Percentiles rank a stretch among this genome's conserved stretches.
Conservation (phyloP, 2,888 invertebrate species). For the Colostygia pectinataria region DNA sequence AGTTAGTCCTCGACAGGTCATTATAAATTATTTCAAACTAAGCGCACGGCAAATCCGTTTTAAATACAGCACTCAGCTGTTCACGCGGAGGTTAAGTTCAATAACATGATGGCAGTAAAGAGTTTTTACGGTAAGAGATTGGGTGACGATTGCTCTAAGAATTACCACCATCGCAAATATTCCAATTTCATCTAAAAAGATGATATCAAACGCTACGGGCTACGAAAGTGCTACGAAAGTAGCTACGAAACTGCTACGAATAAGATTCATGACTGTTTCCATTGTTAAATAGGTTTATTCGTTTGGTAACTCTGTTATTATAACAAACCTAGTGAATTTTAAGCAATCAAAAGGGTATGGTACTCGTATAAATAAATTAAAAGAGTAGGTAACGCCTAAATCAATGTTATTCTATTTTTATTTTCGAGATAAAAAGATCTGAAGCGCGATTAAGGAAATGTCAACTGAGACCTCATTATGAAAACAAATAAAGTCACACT, state of each 20-base stretch:
- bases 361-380: too few species aligned
- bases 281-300: not conserved
- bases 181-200: slow-evolving; percentile 53
- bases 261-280: not conserved
- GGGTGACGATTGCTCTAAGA: slow-evolving; percentile 62
- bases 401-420: too few species aligned
- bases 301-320: not conserved
- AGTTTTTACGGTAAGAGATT: slow-evolving; percentile 60
- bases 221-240: slow-evolving; percentile 54
- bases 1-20: too few species aligned
- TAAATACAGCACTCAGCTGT: too few species aligned
- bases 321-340: too few species aligned
- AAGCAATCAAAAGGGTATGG: too few species aligned
- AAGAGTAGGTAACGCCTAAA: too few species aligned
- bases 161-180: slow-evolving; percentile 54
- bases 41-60: too few species aligned
- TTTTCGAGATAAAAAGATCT: not conserved
- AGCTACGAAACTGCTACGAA: too few species aligned
- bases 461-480: not conserved
- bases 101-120: slow-evolving; percentile 44
- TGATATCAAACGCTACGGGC: slow-evolving; percentile 57
- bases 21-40: too few species aligned
- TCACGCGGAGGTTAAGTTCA: slow-evolving; percentile 32
- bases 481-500: slow-evolving; percentile 4
- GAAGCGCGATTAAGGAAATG: not conserved